Evolutionary conservation across 1,140 invertebrate species (phyloP), one percentile per base, ranked within the genome.

Genomic region (Drosophila asahinai): DNA sequence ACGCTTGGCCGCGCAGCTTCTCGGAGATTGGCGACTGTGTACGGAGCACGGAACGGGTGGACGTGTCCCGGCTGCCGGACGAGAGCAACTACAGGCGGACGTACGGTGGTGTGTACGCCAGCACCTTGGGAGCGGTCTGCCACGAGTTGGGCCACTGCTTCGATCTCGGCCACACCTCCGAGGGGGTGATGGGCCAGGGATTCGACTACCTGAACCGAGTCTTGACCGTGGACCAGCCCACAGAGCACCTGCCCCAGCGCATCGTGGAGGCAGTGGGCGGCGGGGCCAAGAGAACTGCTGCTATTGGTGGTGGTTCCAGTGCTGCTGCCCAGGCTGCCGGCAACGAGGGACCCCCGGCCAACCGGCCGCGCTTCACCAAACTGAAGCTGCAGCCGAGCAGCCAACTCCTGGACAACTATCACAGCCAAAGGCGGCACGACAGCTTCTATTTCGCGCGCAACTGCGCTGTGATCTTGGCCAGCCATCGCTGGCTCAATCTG

Each of bases 141-240:
- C 98, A 99, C 93, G 98, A 99, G 94, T 93, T 99, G 48, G 98
- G 97, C 14, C 98, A 99, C 92, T 98, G 97, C 2, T 98, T 99
- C 93, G 97, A 99, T 93, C 94, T 99, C 40, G 98, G 97, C 0
- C 98, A 99, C 92, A 97, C 97, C 1, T 94, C 95, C 76, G 95
- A 96, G 77, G 98, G 98, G 8, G 97, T 99, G 51, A 99, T 99
- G 98, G 97, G 97, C 15, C 95, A 97, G 84, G 98, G 98, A 15
- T 99, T 99, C 93, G 97, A 99, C 93, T 96, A 98, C 89, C 95
- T 97, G 49, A 96, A 96, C 94, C 95, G 95, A 83, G 96, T 96
- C 65, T 97, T 96, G 84, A 94, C 95, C n/a, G 94, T 94, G 33
- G 93, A 93, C 14, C 94, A 95, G 78, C 93, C 93, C 75, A 94